Percentiles rank a stretch among this genome's conserved stretches.
Evolutionary conservation across 2,888 invertebrate species (phyloP).

Genomic region (Hyppa rectilinea): DNA sequence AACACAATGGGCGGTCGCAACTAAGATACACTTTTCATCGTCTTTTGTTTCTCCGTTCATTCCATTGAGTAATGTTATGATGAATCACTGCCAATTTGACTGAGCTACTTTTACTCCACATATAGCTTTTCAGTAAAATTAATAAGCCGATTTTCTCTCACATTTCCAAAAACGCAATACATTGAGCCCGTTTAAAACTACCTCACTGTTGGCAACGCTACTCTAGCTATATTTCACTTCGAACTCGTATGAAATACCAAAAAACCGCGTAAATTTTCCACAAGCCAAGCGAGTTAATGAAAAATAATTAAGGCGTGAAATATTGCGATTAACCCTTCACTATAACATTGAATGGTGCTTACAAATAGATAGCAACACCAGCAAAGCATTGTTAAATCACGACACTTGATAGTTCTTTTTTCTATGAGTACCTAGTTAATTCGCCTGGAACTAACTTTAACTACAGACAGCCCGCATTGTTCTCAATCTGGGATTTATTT

Average conservation of each 20-base stretch:
- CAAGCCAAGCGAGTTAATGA: conserved; percentile 18
- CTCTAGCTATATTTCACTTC: conserved; percentile 20
- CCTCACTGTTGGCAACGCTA: not conserved
- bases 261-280: conserved; percentile 20
- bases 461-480: conserved; percentile 2
- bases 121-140: not conserved
- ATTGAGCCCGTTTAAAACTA: conserved; percentile 7
- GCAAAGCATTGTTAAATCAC: conserved; percentile 6
- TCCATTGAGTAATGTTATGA: conserved; percentile 24
- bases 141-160: not conserved
- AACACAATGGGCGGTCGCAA: conserved; percentile 41
- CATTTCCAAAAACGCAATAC: conserved; percentile 1
- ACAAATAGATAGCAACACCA: conserved; percentile 8
- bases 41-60: conserved; percentile 50
- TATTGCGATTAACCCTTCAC: conserved; percentile 16
- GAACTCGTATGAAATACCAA: conserved; percentile 18
- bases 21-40: conserved; percentile 39
- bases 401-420: not conserved
- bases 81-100: conserved; percentile 14
- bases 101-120: not conserved
- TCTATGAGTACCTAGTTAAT: conserved; percentile 21
- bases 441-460: conserved; percentile 16
- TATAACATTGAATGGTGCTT: not conserved
- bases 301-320: conserved; percentile 24
- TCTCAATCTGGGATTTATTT: conserved; percentile 17